A percentile compares a stretch with the other conserved stretches of the same genome.
Evolutionary conservation across 2,113 vertebrate genomes (phyloP).

Genomic region (Narcine bancroftii): DNA sequence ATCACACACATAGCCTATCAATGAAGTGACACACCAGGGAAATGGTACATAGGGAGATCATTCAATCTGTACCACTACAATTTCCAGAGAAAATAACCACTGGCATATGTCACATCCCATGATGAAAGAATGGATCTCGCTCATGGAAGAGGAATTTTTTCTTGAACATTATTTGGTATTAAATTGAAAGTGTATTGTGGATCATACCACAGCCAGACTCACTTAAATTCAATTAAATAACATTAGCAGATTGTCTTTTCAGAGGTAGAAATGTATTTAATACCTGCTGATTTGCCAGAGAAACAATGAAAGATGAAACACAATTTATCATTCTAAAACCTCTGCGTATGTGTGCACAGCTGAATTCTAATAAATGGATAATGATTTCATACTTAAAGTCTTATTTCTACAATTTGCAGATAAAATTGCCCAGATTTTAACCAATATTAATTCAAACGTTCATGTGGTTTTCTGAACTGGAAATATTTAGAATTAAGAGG

Average conservation of each 20-base stretch:
- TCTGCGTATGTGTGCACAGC: background rate
- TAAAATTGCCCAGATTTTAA: background rate
- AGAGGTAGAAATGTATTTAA: background rate
- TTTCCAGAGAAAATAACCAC: too few relatives aligned
- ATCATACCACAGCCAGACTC: background rate
- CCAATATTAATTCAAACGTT: background rate
- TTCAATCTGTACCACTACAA: too few relatives aligned
- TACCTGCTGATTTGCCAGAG: background rate
- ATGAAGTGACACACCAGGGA: too few relatives aligned
- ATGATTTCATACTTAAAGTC: background rate
- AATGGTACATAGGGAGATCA: too few relatives aligned
- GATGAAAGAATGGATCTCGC: too few relatives aligned
- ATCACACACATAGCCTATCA: too few relatives aligned
- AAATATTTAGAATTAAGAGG: background rate
- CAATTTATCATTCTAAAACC: background rate
- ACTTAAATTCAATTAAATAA: slow-evolving; percentile 8
- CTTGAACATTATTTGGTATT: background rate
- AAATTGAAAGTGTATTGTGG: background rate
- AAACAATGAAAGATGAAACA: slow-evolving; percentile 1
- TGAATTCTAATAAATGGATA: slow-evolving; percentile 5
- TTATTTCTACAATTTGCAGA: background rate
- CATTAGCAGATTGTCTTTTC: background rate
- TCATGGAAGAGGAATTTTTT: background rate
- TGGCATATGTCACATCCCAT: too few relatives aligned
- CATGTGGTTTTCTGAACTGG: background rate